Conservation (phyloP, 2,888 invertebrate species). For the Orchesellides sinensis region DNA sequence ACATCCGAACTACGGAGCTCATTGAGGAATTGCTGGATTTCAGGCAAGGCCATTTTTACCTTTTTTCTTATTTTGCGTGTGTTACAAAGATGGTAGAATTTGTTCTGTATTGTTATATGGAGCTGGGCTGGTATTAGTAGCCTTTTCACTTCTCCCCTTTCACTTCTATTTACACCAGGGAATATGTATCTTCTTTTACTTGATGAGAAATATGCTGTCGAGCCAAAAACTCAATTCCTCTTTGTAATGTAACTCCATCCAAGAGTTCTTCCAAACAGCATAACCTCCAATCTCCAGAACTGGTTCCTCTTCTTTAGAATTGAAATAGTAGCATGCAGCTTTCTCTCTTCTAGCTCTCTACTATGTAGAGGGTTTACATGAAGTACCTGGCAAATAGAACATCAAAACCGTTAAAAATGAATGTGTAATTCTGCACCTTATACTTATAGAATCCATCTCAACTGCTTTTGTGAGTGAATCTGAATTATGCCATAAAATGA, state of each 20-base stretch:
- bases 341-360: too few species aligned
- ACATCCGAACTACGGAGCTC: conserved; percentile 52
- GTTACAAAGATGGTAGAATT: background rate
- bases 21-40: conserved; percentile 52
- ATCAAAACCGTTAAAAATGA: too few species aligned
- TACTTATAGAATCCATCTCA: too few species aligned
- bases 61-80: background rate
- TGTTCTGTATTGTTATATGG: background rate
- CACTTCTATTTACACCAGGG: background rate
- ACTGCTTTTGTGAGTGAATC: too few species aligned
- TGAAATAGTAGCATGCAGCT: too few species aligned
- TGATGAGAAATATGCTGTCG: background rate
- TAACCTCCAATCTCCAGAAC: background rate
- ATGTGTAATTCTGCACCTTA: too few species aligned
- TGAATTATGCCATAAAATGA: too few species aligned
- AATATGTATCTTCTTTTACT: background rate
- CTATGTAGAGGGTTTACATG: too few species aligned
- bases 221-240: background rate
- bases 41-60: conserved; percentile 56
- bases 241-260: background rate
- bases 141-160: background rate
- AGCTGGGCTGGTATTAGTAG: background rate
- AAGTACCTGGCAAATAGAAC: too few species aligned
- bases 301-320: too few species aligned
- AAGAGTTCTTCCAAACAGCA: background rate